phyloP scores from a whole-genome alignment of 2,797 vertebrate genomes.

The Hoplostethus atlanticus region DNA sequence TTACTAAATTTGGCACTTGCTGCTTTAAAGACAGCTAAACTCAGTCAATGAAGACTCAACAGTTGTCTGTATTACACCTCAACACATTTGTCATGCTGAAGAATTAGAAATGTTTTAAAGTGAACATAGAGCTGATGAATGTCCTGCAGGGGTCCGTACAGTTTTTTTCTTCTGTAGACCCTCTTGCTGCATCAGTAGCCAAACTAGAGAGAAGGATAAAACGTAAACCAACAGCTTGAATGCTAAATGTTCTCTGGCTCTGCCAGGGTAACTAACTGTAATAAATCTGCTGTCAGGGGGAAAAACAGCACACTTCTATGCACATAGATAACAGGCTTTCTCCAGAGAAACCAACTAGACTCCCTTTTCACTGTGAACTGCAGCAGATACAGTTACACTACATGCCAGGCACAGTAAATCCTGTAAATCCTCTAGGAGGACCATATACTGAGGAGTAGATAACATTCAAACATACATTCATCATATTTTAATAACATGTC shows the following conservation, averaged over 20 bases:
- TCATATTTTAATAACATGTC: too few relatives aligned
- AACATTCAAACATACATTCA: too few relatives aligned
- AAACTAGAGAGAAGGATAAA: neutral
- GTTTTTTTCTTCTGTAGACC: too few relatives aligned
- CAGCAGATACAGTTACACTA: constrained; percentile 2
- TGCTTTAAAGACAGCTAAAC: constrained; percentile 13
- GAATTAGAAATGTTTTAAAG: too few relatives aligned
- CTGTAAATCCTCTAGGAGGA: too few relatives aligned
- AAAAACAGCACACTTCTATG: constrained; percentile 25
- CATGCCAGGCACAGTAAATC: too few relatives aligned
- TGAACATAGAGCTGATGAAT: too few relatives aligned
- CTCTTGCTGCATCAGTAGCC: neutral
- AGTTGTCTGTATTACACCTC: too few relatives aligned
- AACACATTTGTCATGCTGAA: too few relatives aligned
- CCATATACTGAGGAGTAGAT: too few relatives aligned
- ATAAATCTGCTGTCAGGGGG: constrained; percentile 36
- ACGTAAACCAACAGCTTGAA: neutral
- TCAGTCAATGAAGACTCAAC: too few relatives aligned
- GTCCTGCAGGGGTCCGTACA: too few relatives aligned
- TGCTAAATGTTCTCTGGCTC: neutral
- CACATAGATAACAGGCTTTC: constrained; percentile 31
- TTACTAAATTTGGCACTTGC: constrained; percentile 28
- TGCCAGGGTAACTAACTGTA: neutral
- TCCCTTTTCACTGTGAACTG: constrained; percentile 12
- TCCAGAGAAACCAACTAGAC: constrained; percentile 29